phyloP scores from a whole-genome alignment of 2,113 vertebrate genomes.

The Oncorhynchus kisutch region DNA sequence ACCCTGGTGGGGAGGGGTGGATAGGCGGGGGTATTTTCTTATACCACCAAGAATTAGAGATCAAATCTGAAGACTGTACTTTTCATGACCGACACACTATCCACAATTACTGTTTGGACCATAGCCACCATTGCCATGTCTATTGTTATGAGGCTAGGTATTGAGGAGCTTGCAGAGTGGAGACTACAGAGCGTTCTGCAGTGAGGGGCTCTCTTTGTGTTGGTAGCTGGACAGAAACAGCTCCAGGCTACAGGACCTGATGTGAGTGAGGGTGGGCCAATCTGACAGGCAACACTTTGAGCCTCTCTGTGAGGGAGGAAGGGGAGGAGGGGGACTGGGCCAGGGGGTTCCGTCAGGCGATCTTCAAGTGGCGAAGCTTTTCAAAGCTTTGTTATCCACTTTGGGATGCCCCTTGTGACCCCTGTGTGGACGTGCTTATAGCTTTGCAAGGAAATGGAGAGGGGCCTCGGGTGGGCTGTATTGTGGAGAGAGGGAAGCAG shows the following conservation, averaged over 20 bases:
- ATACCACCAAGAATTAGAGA: neutral
- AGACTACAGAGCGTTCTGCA: slow-evolving; percentile 9
- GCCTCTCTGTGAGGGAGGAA: slow-evolving; percentile 7
- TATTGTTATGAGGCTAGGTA: slow-evolving; percentile 36
- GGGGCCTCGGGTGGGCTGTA: slow-evolving; percentile 63
- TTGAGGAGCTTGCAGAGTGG: slow-evolving; percentile 41
- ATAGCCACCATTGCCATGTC: slow-evolving; percentile 14
- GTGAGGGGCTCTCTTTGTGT: slow-evolving; percentile 45
- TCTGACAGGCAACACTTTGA: slow-evolving; percentile 45
- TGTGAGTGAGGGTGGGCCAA: slow-evolving; percentile 8
- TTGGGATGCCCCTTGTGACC: slow-evolving; percentile 78
- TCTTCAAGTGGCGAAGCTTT: slow-evolving; percentile 80
- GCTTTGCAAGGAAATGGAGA: slow-evolving; percentile 73
- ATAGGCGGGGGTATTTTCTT: neutral
- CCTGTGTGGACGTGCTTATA: slow-evolving; percentile 65
- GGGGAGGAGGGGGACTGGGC: slow-evolving; percentile 33
- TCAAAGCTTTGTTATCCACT: slow-evolving; percentile 75
- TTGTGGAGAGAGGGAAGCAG: slow-evolving; percentile 69
- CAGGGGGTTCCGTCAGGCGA: slow-evolving; percentile 59
- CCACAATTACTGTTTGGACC: neutral
- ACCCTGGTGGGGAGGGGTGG: neutral
- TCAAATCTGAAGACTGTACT: neutral
- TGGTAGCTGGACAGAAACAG: slow-evolving; percentile 17
- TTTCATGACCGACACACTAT: neutral
- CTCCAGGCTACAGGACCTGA: slow-evolving; percentile 68